Conservation (phyloP, 2,113 vertebrate species). For the Deroptyus accipitrinus region DNA sequence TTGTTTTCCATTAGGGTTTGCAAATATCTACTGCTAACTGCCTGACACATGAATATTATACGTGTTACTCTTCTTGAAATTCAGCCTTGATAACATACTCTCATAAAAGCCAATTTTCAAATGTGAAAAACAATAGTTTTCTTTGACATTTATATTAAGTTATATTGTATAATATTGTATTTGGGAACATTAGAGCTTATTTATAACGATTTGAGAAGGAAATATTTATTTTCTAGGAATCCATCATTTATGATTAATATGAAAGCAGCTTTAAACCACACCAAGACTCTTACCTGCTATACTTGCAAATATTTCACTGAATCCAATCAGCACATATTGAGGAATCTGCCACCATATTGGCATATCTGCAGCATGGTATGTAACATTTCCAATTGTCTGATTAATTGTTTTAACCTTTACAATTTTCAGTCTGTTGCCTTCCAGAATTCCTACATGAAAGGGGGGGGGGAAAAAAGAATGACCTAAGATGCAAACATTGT, state of each 20-base stretch:
- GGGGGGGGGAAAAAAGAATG: neutral
- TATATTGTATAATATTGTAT: neutral
- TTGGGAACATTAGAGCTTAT: neutral
- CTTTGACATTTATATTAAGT: neutral
- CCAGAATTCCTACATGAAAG: conserved; percentile 84
- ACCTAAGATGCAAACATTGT: neutral
- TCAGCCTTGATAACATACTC: neutral
- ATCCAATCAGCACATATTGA: conserved; percentile 95
- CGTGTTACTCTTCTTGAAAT: neutral
- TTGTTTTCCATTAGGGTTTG: neutral
- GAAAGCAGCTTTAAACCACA: neutral
- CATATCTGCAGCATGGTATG: conserved; percentile 88
- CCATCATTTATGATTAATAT: neutral
- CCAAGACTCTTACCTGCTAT: conserved; percentile 85
- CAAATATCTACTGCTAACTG: neutral
- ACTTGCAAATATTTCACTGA: conserved; percentile 98
- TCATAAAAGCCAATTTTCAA: neutral
- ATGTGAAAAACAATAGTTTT: neutral
- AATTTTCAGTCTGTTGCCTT: conserved; percentile 89
- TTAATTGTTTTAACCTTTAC: conserved; percentile 79
- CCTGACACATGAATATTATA: neutral
- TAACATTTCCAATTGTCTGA: conserved; percentile 86
- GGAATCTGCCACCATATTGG: conserved; percentile 98
- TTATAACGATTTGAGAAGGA: neutral
- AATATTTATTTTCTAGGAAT: neutral